phyloP scores from a whole-genome alignment of 2,797 vertebrate genomes.

The Chaenodraco wilsoni region DNA sequence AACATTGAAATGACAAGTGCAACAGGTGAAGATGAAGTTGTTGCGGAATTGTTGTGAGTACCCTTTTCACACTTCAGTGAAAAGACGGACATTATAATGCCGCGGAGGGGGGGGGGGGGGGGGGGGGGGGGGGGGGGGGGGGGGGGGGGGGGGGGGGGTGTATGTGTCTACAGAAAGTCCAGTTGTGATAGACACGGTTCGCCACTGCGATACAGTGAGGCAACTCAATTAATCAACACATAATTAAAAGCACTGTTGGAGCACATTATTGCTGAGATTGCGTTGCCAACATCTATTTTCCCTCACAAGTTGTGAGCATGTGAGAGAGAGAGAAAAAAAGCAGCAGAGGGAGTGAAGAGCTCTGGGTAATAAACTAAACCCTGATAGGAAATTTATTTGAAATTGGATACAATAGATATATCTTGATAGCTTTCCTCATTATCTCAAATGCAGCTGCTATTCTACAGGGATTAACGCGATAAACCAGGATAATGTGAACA shows the following conservation, averaged over 20 bases:
- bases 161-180: too few species aligned
- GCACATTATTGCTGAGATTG: constrained; percentile 45
- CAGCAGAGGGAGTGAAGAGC: background rate
- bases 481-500: constrained; percentile 22
- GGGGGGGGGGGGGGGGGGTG: too few species aligned
- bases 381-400: constrained; percentile 29
- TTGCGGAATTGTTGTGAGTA: too few species aligned
- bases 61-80: too few species aligned
- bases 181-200: too few species aligned
- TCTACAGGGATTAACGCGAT: constrained; percentile 20
- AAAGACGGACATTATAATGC: too few species aligned
- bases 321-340: too few species aligned
- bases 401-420: constrained; percentile 20
- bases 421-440: constrained; percentile 26
- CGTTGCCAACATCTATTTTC: constrained; percentile 49
- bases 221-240: constrained; percentile 58
- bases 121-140: too few species aligned
- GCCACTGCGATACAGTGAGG: background rate
- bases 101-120: too few species aligned
- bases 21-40: too few species aligned
- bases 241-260: constrained; percentile 62
- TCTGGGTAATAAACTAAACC: constrained; percentile 10
- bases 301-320: background rate
- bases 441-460: constrained; percentile 15
- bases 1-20: too few species aligned